Evolutionary conservation across 2,797 vertebrate genomes (phyloP).

Genomic region (Streptopelia turtur): DNA sequence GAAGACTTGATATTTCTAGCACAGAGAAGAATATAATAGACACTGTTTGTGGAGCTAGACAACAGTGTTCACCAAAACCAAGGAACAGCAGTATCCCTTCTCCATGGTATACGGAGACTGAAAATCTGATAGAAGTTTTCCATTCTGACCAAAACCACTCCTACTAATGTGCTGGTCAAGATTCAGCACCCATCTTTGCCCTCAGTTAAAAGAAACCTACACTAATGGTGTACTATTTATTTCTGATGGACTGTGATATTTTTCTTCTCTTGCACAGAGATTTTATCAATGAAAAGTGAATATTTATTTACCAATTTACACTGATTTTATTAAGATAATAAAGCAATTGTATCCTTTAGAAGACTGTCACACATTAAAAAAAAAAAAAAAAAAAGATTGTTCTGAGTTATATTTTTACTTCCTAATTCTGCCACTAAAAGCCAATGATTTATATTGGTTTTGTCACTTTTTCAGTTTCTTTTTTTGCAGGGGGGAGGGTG

Average conservation of each 20-base stretch:
- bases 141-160: neutral
- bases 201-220: neutral
- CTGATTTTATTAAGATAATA: neutral
- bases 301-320: neutral
- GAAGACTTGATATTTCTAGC: neutral
- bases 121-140: neutral
- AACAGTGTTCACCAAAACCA: neutral
- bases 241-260: neutral
- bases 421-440: neutral
- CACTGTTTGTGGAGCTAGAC: neutral
- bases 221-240: neutral
- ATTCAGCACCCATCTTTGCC: neutral
- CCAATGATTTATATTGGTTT: neutral
- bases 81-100: neutral
- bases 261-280: neutral
- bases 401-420: neutral
- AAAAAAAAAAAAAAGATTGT: too few species aligned
- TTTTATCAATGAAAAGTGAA: neutral
- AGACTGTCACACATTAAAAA: neutral
- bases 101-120: neutral
- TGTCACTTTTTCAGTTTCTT: rapidly evolving
- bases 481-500: neutral
- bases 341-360: neutral
- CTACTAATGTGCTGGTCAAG: neutral
- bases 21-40: neutral